These are phyloP conservation scores for Tamias sibiricus DNA, from an alignment of 2,113 vertebrate species.

Conservation along the genomic window DNA sequence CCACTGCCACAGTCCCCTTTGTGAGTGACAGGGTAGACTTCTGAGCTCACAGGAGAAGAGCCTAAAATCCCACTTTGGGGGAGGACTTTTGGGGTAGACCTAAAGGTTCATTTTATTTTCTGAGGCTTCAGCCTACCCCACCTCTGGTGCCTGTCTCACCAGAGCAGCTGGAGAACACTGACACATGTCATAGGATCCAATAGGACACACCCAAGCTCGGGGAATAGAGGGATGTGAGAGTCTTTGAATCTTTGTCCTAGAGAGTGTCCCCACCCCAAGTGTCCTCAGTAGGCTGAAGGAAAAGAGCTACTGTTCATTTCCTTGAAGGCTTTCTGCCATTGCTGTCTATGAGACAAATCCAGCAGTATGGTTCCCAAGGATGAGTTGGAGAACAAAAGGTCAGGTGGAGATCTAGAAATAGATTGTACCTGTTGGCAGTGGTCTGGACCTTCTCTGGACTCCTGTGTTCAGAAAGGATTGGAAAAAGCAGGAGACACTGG, in stretches of 20 bases:
- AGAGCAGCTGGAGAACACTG: neutral
- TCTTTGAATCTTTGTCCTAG: neutral
- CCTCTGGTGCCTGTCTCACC: neutral
- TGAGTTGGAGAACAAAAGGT: neutral
- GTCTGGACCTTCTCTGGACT: neutral
- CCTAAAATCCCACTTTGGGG: neutral
- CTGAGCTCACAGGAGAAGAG: neutral
- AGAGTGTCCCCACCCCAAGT: neutral
- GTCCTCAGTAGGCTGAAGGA: neutral
- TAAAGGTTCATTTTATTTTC: too few species aligned
- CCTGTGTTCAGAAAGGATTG: neutral
- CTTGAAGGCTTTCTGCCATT: neutral
- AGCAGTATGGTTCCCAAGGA: neutral
- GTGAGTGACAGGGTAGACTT: rapidly evolving
- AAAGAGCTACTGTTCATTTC: neutral
- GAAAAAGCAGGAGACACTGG: neutral
- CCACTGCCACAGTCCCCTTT: neutral
- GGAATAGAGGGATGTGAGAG: neutral
- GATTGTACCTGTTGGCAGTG: neutral
- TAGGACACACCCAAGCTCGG: neutral
- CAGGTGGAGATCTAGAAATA: neutral
- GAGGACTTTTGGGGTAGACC: neutral
- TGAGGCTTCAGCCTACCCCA: neutral
- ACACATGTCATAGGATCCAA: rapidly evolving
- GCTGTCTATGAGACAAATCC: neutral